Base-by-base conservation (phyloP, 2,113 vertebrate genomes). In the Xiphophorus couchianus region DNA sequence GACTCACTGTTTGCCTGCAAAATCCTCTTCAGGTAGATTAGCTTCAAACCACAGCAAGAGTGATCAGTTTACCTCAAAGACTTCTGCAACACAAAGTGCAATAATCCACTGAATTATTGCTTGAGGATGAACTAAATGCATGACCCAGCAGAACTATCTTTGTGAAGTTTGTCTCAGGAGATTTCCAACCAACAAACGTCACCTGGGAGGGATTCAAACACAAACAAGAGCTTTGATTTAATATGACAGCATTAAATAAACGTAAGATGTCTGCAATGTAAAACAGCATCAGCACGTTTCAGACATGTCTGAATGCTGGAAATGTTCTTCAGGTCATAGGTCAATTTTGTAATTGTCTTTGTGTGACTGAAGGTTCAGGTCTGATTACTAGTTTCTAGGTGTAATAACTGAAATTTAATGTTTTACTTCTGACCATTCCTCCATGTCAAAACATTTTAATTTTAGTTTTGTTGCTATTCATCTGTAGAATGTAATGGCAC, bases 1-100 rank as follows among this genome's bases (percentile, higher is more conserved):
- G 78, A 84, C 64, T 77, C 71, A 70, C n/a, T 74, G 81, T 74
- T 70, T 77, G 66, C 64, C 62, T 71, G 48, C 72, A 48, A 54
- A 63, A 74, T 11, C 44, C 73, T 81, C 62, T 78, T 66, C 35
- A 51, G 22, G 64, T 35, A 64, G 76, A 82, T 77, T 74, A 72
- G 39, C 48, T 48, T 80, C 37, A 72, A 81, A 71, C 69, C 62
- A 69, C 75, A 74, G 63, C 78, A 72, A 69, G 73, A 71, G 68
- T 76, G 71, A 78, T 74, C 62, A n/a, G 63, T 76, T 68, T 65
- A 42, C 33, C 0, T 37, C 71, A 76, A 76, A 83, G 58, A 81
- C 61, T 42, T 78, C 63, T 64, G 27, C 33, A 48, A 70, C 42
- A 76, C 15, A 35, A 58, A 70, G 63, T 67, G 69, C 77, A 79